These are phyloP conservation scores for Cavia aperea DNA, from an alignment of 2,113 vertebrate species.

Conservation along the genomic window DNA sequence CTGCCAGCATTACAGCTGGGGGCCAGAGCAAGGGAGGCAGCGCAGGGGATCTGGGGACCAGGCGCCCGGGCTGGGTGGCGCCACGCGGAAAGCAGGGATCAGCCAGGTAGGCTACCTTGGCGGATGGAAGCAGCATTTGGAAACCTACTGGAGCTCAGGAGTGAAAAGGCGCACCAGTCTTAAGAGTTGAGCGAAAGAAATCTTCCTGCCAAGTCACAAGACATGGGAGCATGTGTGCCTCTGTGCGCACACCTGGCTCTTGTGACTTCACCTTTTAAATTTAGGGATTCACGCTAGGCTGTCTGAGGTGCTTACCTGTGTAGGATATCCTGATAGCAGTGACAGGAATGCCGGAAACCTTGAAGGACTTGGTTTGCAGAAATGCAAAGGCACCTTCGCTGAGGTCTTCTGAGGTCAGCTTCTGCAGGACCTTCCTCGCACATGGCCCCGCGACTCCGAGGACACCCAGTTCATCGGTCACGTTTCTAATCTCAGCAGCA, in stretches of 20 bases:
- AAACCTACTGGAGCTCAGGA: background rate
- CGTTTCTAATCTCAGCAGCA: slow-evolving; percentile 84
- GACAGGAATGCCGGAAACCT: slow-evolving; percentile 80
- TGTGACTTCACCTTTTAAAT: background rate
- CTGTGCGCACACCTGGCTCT: background rate
- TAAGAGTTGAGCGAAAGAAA: background rate
- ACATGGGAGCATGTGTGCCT: background rate
- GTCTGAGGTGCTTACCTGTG: slow-evolving; percentile 80
- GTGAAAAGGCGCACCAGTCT: background rate
- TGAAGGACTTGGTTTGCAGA: slow-evolving; percentile 85
- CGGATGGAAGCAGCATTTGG: background rate
- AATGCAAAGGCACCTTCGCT: slow-evolving; percentile 88
- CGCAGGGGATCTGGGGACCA: background rate
- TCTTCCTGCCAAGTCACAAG: background rate
- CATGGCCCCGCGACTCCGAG: slow-evolving; percentile 89
- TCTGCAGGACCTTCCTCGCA: slow-evolving; percentile 90
- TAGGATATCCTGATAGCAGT: slow-evolving; percentile 95
- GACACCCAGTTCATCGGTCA: slow-evolving; percentile 90
- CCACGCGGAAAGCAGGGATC: background rate
- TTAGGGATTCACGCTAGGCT: background rate
- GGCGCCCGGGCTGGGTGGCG: background rate
- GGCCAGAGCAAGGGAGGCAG: background rate
- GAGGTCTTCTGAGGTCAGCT: slow-evolving; percentile 87
- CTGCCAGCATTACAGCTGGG: background rate
- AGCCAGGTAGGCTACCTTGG: background rate